Percentiles rank a stretch among this genome's conserved stretches.
These are phyloP conservation scores for Oedothorax gibbosus DNA, from an alignment of 1,140 invertebrate species.

Conservation along the genomic window DNA sequence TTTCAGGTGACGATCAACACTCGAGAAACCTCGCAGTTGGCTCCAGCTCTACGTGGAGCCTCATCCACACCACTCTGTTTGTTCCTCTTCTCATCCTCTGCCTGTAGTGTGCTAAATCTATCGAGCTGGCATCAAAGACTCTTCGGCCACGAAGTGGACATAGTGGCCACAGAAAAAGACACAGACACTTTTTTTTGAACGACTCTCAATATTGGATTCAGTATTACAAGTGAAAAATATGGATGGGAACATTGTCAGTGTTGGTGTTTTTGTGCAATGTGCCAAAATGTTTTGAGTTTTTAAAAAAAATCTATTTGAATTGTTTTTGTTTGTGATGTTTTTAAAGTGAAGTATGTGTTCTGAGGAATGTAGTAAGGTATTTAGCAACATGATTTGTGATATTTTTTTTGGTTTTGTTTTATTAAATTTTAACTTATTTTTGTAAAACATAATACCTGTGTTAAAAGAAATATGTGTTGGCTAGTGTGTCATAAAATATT, in stretches of 20 bases:
- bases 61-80: neutral
- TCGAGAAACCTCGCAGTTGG: neutral
- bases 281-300: conserved; percentile 26
- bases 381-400: too few species aligned
- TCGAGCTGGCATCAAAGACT: neutral
- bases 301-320: too few species aligned
- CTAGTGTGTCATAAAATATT: too few species aligned
- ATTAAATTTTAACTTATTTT: too few species aligned
- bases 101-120: conserved; percentile 32
- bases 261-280: conserved; percentile 24
- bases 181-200: neutral
- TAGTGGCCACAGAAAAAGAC: neutral
- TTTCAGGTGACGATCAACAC: conserved; percentile 27
- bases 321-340: too few species aligned
- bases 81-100: conserved; percentile 40
- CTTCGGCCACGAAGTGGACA: neutral
- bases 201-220: conserved; percentile 11
- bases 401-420: too few species aligned
- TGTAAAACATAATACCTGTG: too few species aligned
- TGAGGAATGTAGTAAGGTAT: too few species aligned
- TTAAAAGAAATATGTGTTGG: too few species aligned
- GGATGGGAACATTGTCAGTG: neutral
- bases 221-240: conserved; percentile 5
- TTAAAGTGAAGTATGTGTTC: too few species aligned
- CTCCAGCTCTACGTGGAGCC: neutral